Conservation (phyloP, 2,797 vertebrate genomes). For the Myotis myotis region DNA sequence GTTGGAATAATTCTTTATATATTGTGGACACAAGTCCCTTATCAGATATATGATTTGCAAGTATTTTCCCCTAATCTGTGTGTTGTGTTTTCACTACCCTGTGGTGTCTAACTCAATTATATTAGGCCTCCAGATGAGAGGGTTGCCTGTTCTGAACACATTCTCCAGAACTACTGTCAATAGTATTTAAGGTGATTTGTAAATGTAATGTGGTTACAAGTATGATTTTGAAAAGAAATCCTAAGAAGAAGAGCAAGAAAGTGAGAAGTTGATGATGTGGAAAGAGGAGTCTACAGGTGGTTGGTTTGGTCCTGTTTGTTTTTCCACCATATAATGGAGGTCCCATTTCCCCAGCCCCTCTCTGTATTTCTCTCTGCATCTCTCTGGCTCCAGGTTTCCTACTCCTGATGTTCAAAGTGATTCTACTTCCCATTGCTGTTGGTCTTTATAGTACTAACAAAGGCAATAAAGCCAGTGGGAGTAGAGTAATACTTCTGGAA, state of each 20-base stretch:
- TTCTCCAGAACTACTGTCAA: background rate
- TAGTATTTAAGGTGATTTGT: conserved; percentile 19
- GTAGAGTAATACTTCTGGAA: background rate
- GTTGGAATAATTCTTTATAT: background rate
- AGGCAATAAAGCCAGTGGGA: background rate
- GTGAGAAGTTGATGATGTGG: background rate
- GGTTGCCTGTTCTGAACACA: background rate
- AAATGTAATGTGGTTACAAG: background rate
- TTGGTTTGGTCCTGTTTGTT: background rate
- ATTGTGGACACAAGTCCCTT: background rate
- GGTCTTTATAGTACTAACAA: background rate
- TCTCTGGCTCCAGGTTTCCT: background rate
- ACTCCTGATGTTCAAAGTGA: background rate
- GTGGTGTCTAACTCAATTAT: background rate
- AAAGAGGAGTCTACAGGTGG: background rate
- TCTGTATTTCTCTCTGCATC: too few relatives aligned
- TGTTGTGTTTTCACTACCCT: background rate
- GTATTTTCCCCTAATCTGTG: background rate
- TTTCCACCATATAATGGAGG: background rate
- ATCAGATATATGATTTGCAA: background rate
- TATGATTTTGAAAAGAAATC: conserved; percentile 28
- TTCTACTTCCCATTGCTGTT: background rate
- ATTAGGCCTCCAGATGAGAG: conserved; percentile 7
- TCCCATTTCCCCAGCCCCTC: background rate
- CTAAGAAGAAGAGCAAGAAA: background rate